phyloP scores from a whole-genome alignment of 2,888 invertebrate species.

The Sepioteuthis lessoniana region DNA sequence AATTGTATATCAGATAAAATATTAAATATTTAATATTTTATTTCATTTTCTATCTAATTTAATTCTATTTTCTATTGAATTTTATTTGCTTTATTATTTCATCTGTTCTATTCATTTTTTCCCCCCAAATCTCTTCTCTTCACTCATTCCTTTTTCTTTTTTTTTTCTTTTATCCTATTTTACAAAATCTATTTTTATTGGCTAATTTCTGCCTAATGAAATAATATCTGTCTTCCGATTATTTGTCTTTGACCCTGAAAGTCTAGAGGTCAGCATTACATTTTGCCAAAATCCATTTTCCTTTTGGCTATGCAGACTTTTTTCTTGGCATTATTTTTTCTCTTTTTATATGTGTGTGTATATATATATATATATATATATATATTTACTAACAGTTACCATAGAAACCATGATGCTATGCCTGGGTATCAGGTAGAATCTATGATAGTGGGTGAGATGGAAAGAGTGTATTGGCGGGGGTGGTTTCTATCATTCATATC shows the following conservation, averaged over 20 bases:
- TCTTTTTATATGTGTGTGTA: no score
- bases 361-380: no score
- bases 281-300: background rate
- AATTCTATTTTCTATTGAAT: background rate
- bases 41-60: no score
- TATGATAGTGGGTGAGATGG: no score
- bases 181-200: background rate
- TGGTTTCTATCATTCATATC: background rate
- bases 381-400: background rate
- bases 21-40: no score
- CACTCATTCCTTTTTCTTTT: background rate
- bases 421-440: no score
- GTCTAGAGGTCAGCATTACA: background rate
- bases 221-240: background rate
- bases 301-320: background rate
- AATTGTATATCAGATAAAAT: no score
- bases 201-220: background rate
- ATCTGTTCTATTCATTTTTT: background rate
- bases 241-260: constrained; percentile 19
- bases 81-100: background rate
- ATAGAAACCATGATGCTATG: background rate
- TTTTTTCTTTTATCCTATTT: background rate
- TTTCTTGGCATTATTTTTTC: background rate
- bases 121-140: background rate
- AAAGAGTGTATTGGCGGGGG: no score